Evolutionary conservation across 2,113 vertebrate genomes (phyloP).

Genomic region (Hyaena hyaena): DNA sequence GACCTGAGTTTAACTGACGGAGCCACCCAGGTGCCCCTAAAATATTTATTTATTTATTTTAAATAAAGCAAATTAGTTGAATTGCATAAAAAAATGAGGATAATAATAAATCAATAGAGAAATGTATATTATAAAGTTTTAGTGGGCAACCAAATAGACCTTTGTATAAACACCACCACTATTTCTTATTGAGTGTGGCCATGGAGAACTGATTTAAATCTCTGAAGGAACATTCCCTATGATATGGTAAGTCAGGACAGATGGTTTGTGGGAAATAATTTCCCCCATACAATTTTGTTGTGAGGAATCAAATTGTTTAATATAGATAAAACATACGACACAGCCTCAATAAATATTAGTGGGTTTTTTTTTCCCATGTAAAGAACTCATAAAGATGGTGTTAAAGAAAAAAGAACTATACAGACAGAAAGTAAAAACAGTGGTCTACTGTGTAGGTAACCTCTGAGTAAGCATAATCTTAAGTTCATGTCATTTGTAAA

Average conservation of each 20-base stretch:
- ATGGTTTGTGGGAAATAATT: not conserved
- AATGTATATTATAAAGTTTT: conserved; percentile 70
- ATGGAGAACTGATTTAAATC: not conserved
- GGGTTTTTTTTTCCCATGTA: not conserved
- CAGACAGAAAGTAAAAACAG: conserved; percentile 59
- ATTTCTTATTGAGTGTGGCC: not conserved
- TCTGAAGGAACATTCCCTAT: not conserved
- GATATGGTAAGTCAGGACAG: not conserved
- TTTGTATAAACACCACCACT: not conserved
- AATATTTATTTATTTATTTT: conserved; percentile 25
- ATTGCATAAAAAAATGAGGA: conserved; percentile 80
- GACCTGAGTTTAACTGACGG: no score
- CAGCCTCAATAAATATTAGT: not conserved
- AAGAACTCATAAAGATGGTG: conserved; percentile 76
- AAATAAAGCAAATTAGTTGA: conserved; percentile 77
- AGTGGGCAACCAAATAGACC: conserved; percentile 64
- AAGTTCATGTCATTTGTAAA: not conserved
- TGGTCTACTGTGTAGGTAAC: not conserved
- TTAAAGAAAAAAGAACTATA: conserved; percentile 59
- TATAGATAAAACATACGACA: not conserved
- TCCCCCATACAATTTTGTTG: not conserved
- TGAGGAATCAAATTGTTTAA: not conserved
- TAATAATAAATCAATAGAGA: conserved; percentile 41
- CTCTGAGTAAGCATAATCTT: not conserved
- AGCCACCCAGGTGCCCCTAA: no score